Percentiles rank a stretch among this genome's conserved stretches.
Evolutionary conservation across 1,140 invertebrate genomes (phyloP).

Genomic region (Augochlora pura): DNA sequence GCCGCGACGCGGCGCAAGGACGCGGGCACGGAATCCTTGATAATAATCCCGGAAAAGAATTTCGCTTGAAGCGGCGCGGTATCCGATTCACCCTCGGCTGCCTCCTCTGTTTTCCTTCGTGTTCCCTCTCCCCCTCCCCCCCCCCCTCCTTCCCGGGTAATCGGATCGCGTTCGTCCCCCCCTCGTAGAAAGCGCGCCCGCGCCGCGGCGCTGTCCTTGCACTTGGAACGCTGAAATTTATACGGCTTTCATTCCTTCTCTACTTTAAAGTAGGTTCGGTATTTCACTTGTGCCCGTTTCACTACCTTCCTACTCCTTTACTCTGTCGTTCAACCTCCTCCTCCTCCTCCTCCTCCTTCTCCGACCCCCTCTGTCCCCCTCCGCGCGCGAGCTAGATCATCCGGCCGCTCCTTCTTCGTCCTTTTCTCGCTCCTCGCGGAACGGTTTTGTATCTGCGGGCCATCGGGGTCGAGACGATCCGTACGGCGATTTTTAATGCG

Average conservation of each 20-base stretch:
- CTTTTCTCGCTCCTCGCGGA: not conserved
- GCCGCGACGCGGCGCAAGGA: not conserved
- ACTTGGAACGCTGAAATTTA: slow-evolving; percentile 38
- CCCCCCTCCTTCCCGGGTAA: slow-evolving; percentile 16
- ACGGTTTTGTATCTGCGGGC: not conserved
- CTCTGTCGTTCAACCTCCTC: not conserved
- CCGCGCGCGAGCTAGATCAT: no score
- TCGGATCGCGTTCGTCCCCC: slow-evolving; percentile 24
- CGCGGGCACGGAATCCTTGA: slow-evolving; percentile 1
- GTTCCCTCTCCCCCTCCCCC: no score
- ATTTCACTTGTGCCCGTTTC: slow-evolving; percentile 34
- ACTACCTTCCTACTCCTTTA: not conserved
- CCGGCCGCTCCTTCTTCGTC: not conserved
- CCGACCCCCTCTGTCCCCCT: no score
- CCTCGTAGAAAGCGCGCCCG: slow-evolving; percentile 24
- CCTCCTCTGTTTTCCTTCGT: slow-evolving; percentile 1
- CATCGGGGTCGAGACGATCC: slow-evolving; percentile 7
- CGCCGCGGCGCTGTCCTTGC: slow-evolving; percentile 31
- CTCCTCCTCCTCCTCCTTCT: no score
- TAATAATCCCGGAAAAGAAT: slow-evolving; percentile 20
- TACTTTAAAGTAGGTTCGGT: slow-evolving; percentile 37
- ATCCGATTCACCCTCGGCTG: slow-evolving; percentile 1
- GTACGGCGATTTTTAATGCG: not conserved
- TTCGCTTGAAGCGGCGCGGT: not conserved
- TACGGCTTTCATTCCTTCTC: slow-evolving; percentile 38